Evolutionary conservation across 2,888 invertebrate genomes (phyloP), one percentile per base, ranked within the genome.

Genomic region (Agonopterix heracliana): DNA sequence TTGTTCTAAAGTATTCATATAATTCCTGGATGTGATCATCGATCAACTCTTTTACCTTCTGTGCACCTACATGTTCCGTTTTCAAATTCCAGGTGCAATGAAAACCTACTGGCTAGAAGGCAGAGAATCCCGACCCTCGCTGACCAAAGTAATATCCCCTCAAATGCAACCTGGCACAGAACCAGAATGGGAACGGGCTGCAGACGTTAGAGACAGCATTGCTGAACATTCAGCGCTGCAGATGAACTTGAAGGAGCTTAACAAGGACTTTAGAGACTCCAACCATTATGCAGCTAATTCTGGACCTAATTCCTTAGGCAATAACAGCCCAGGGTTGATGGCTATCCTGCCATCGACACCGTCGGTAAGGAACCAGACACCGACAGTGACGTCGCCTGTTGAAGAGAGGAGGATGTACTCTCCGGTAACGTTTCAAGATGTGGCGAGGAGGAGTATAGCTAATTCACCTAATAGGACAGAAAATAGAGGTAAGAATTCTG

Each of bases 71-170:
- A 38, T n/a, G 38, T 38, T n/a, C 9, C 9, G 3, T 7, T 12
- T 41, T 46, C 12, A 49, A 9, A 50, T 68, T 64, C 41, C 72
- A 94, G 94, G 94, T 45, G 88, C 90, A 48, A 96, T 96, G 96
- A 96, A 96, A 80, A 96, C 96, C 0, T 96, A 95, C 74, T 96
- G 96, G 96, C 80, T 96, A 49, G 92, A 93, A 68, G 92, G 93
- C 38, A 90, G 94, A 47, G 93, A 94, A 61, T 90, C 91, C 41
- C 88, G 95, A 26, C 87, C 91, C 3, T 90, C 91, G 40, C 73
- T 89, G 5, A 79, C 76, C 48, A 88, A 87, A 59, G 70, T 81
- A 55, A 85, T 78, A 62, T 81, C 81, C 0, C 74, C 78, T 2
- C 89, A 89, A 60, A 74, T 84, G 0, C 73, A 71, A 50, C 82